Conservation (phyloP, 2,888 invertebrate genomes). For the Phragmatobia fuliginosa region DNA sequence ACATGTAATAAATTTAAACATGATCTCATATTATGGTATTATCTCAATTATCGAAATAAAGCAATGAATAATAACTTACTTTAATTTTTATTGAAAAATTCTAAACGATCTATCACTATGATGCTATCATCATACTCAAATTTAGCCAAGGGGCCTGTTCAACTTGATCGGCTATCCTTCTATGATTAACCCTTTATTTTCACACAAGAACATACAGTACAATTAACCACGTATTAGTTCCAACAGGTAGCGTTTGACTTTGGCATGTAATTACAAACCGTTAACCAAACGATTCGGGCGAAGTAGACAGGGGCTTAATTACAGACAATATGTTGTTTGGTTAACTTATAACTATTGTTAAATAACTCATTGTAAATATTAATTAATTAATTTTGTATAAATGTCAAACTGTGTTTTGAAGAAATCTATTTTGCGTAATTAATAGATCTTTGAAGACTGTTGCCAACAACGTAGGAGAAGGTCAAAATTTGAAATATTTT, state of each 20-base stretch:
- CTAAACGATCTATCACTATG: neutral
- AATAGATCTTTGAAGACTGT: neutral
- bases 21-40: too few species aligned
- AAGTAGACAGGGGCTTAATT: conserved; percentile 24
- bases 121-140: neutral
- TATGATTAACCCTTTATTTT: neutral
- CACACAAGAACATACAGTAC: neutral
- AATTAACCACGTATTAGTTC: conserved; percentile 1
- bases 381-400: neutral
- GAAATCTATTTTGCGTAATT: neutral
- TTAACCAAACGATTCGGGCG: conserved; percentile 44
- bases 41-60: too few species aligned
- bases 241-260: conserved; percentile 44
- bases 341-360: neutral
- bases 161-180: neutral
- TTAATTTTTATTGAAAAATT: too few species aligned
- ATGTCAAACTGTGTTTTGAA: neutral
- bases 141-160: neutral
- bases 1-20: too few species aligned
- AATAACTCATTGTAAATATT: neutral
- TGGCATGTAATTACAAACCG: conserved; percentile 49
- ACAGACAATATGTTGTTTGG: conserved; percentile 30
- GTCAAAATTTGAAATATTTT: too few species aligned
- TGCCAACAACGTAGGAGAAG: too few species aligned
- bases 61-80: too few species aligned